These are phyloP conservation scores for Selene dorsalis DNA, from an alignment of 2,797 vertebrate genomes.

Conservation along the genomic window DNA sequence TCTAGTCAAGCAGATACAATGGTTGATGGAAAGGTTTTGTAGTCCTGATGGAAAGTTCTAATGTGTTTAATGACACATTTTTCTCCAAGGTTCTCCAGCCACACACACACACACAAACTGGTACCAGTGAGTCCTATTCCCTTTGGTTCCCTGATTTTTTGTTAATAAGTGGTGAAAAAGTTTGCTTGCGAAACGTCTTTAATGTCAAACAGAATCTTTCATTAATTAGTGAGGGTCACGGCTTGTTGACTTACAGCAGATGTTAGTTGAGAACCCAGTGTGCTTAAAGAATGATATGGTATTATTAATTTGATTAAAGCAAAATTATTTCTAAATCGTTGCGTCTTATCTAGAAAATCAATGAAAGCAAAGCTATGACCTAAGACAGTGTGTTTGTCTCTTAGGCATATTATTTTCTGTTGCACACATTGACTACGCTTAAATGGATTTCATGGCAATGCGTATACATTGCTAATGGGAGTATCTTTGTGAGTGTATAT, in stretches of 20 bases:
- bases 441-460: slow-evolving; percentile 68
- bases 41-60: slow-evolving; percentile 59
- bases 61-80: slow-evolving; percentile 60
- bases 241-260: slow-evolving; percentile 63
- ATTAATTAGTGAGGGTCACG: slow-evolving; percentile 60
- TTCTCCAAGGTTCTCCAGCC: slow-evolving; percentile 28
- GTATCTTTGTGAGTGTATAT: slow-evolving; percentile 30
- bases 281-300: slow-evolving; percentile 63
- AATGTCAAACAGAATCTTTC: slow-evolving; percentile 63
- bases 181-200: slow-evolving; percentile 55
- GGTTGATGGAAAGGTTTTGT: slow-evolving; percentile 57
- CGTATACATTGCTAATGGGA: slow-evolving; percentile 49
- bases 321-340: slow-evolving; percentile 67
- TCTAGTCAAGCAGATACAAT: slow-evolving; percentile 72
- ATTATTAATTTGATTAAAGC: slow-evolving; percentile 69
- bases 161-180: slow-evolving; percentile 60
- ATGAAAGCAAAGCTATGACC: slow-evolving; percentile 72
- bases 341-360: slow-evolving; percentile 71
- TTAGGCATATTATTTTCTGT: slow-evolving; percentile 57
- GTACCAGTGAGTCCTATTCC: slow-evolving; percentile 31
- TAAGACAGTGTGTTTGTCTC: slow-evolving; percentile 62
- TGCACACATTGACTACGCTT: slow-evolving; percentile 35
- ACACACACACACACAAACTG: slow-evolving; percentile 20
- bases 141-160: slow-evolving; percentile 49
- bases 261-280: slow-evolving; percentile 62